Conservation (phyloP, 1,140 invertebrate species). For the Drosophila cardini region DNA sequence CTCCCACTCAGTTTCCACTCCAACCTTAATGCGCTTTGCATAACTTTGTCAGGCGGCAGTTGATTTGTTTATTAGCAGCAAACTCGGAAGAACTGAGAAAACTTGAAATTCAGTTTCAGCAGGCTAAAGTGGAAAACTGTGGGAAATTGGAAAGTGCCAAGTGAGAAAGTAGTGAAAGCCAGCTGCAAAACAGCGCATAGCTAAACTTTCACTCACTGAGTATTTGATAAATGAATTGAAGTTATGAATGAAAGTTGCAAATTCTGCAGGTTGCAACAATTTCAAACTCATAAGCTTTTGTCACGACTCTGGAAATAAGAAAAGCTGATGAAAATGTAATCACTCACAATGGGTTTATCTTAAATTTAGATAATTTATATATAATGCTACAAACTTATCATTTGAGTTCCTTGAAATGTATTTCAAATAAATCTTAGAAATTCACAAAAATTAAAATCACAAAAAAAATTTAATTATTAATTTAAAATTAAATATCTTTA, state of each 20-base stretch:
- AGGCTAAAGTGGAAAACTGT: neutral
- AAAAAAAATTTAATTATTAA: too few species aligned
- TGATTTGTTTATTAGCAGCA: slow-evolving; percentile 50
- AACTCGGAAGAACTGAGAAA: slow-evolving; percentile 10
- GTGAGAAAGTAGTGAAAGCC: slow-evolving; percentile 28
- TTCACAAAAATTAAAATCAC: too few species aligned
- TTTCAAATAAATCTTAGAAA: too few species aligned
- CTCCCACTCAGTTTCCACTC: neutral
- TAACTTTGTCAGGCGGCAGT: slow-evolving; percentile 58
- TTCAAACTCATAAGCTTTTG: neutral
- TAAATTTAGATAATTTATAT: too few species aligned
- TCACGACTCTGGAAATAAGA: neutral
- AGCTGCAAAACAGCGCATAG: neutral
- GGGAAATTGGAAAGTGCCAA: slow-evolving; percentile 1
- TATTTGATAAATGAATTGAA: slow-evolving; percentile 61
- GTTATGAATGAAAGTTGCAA: slow-evolving; percentile 3
- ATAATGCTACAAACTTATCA: too few species aligned
- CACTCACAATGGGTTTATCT: too few species aligned
- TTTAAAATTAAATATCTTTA: too few species aligned
- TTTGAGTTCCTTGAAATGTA: too few species aligned
- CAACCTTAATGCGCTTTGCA: slow-evolving; percentile 58
- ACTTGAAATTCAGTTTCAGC: neutral
- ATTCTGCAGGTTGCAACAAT: neutral
- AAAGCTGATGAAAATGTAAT: too few species aligned
- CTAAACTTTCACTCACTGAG: slow-evolving; percentile 36